phyloP scores from a whole-genome alignment of 2,888 invertebrate genomes.

The Peribatodes rhomboidaria region DNA sequence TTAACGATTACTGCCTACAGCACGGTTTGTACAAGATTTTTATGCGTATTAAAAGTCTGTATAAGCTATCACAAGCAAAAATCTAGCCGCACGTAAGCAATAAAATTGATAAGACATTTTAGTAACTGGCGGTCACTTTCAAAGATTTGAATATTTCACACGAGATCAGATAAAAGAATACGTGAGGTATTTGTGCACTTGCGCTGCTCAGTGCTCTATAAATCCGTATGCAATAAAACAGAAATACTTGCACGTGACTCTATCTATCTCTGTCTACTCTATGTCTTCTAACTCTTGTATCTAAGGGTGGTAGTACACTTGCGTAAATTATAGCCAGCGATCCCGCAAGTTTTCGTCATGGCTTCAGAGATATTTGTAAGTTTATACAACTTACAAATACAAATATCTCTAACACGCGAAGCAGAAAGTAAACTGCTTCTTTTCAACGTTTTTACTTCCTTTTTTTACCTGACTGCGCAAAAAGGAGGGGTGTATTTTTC shows the following conservation, averaged over 20 bases:
- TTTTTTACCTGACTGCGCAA: no score
- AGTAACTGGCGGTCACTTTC: slow-evolving; percentile 36
- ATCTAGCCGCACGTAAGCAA: slow-evolving; percentile 24
- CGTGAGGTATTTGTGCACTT: slow-evolving; percentile 62
- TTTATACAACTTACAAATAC: no score
- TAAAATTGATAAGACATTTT: slow-evolving; percentile 33
- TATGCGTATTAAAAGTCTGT: not conserved
- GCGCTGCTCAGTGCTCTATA: slow-evolving; percentile 71
- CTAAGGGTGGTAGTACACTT: not conserved
- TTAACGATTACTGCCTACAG: no score
- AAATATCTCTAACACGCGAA: no score
- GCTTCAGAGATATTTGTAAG: no score
- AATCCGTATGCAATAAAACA: slow-evolving; percentile 75
- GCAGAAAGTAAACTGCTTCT: no score
- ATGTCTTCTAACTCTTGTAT: not conserved
- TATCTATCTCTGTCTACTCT: slow-evolving; percentile 13
- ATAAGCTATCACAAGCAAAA: slow-evolving; percentile 2
- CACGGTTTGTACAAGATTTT: not conserved
- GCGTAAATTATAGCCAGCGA: not conserved
- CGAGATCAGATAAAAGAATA: slow-evolving; percentile 55
- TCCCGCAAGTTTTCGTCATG: no score
- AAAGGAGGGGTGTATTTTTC: no score
- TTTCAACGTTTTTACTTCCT: no score
- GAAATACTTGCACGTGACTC: slow-evolving; percentile 52
- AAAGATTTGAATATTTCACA: slow-evolving; percentile 36